Evolutionary conservation across 2,888 invertebrate species (phyloP).

Genomic region (Polydrusus tereticollis): DNA sequence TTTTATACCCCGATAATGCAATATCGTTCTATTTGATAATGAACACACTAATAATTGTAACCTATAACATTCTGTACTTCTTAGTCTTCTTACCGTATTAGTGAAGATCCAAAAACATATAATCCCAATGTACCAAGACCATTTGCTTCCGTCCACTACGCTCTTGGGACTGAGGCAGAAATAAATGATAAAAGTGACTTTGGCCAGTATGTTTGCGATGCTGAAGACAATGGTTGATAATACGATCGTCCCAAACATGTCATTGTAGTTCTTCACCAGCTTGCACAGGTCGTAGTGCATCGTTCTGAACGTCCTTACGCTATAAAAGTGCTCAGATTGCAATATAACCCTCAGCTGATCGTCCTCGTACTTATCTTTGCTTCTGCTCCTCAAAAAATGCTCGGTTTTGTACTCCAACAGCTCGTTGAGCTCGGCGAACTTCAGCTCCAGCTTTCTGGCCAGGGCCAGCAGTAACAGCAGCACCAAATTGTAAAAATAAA

Average conservation of each 20-base stretch:
- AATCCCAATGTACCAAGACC: slow-evolving; percentile 41
- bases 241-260: slow-evolving; percentile 46
- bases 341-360: slow-evolving; percentile 37
- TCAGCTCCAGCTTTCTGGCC: slow-evolving; percentile 43
- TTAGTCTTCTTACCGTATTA: slow-evolving; percentile 45
- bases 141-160: slow-evolving; percentile 24
- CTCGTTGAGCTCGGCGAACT: slow-evolving; percentile 44
- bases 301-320: slow-evolving; percentile 43
- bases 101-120: slow-evolving; percentile 46
- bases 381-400: slow-evolving; percentile 34
- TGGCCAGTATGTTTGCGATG: slow-evolving; percentile 43
- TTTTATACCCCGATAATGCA: no score
- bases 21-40: no score
- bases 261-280: slow-evolving; percentile 41
- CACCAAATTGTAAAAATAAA: slow-evolving; percentile 44
- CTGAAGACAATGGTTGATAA: slow-evolving; percentile 40
- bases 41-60: no score
- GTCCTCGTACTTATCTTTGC: slow-evolving; percentile 13
- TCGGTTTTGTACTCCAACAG: slow-evolving; percentile 44
- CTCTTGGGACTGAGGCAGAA: slow-evolving; percentile 30
- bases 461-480: slow-evolving; percentile 39
- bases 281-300: slow-evolving; percentile 48
- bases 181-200: slow-evolving; percentile 45
- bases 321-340: slow-evolving; percentile 46
- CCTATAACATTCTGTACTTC: no score